A percentile compares a stretch with the other conserved stretches of the same genome.
Evolutionary conservation across 2,797 vertebrate species (phyloP).

Genomic region (Mus spretus): DNA sequence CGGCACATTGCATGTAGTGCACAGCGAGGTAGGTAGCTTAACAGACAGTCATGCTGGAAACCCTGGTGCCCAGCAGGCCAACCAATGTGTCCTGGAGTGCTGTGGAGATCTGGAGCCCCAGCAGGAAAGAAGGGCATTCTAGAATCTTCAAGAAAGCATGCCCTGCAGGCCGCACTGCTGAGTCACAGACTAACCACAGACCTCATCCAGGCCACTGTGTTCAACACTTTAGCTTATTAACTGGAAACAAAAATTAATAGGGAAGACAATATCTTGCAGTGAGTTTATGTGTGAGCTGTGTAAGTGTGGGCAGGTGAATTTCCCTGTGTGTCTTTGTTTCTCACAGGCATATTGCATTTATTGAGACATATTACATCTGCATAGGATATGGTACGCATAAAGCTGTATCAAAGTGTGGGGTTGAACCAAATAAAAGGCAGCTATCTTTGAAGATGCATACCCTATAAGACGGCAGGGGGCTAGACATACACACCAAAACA

Average conservation of each 20-base stretch:
- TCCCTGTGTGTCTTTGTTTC: background rate
- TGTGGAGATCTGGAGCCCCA: background rate
- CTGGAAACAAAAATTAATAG: background rate
- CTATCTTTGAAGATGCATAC: background rate
- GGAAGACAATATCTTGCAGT: background rate
- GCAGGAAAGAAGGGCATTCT: slow-evolving; percentile 25
- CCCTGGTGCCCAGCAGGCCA: background rate
- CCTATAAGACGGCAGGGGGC: background rate
- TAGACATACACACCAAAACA: background rate
- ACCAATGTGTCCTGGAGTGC: background rate
- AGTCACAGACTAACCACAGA: background rate
- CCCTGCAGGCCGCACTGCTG: background rate
- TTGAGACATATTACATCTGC: background rate
- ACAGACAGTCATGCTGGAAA: background rate
- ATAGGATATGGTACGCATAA: background rate
- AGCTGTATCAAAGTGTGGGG: background rate
- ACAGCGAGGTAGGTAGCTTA: background rate
- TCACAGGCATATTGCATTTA: background rate
- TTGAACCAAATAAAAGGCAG: slow-evolving; percentile 5
- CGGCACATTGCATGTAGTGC: background rate
- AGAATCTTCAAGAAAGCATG: background rate
- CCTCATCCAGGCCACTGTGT: background rate
- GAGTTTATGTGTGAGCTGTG: background rate
- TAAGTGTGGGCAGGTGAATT: background rate
- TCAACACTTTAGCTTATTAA: slow-evolving; percentile 17